These are phyloP conservation scores for Apodemia duryi DNA, from an alignment of 2,888 invertebrate species.

Conservation along the genomic window DNA sequence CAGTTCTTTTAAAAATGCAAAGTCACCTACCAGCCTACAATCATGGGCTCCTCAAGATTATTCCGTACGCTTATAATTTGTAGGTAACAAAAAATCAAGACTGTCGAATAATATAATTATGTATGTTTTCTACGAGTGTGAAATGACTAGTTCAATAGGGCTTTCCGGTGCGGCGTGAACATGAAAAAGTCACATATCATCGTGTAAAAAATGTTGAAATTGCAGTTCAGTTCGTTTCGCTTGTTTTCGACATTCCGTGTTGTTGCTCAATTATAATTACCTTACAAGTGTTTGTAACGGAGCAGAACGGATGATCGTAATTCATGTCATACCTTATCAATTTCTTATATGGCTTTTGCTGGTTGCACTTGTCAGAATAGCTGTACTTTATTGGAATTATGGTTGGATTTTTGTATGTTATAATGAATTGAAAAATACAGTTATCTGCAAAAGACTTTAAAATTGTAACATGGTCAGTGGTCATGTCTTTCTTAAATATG, in stretches of 20 bases:
- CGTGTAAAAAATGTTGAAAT: constrained; percentile 33
- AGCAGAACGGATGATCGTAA: constrained; percentile 29
- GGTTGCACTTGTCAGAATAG: background rate
- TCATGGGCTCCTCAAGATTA: constrained; percentile 70
- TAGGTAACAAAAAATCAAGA: constrained; percentile 62
- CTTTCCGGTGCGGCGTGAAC: constrained; percentile 35
- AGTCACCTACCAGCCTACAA: constrained; percentile 62
- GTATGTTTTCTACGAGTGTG: constrained; percentile 65
- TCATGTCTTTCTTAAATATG: too few relatives aligned
- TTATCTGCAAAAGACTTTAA: background rate
- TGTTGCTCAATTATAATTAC: constrained; percentile 28
- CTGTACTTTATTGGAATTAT: constrained; percentile 5
- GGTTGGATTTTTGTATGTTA: background rate
- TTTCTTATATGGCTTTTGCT: constrained; percentile 14
- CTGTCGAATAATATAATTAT: constrained; percentile 72
- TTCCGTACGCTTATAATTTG: constrained; percentile 70
- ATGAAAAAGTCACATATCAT: constrained; percentile 45
- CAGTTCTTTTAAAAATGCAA: constrained; percentile 42
- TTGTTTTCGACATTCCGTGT: constrained; percentile 29
- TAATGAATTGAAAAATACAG: background rate
- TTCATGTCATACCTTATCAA: constrained; percentile 28
- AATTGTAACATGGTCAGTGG: too few relatives aligned
- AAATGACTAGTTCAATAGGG: constrained; percentile 72
- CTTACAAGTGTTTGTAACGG: constrained; percentile 27
- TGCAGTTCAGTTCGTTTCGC: constrained; percentile 24